Evolutionary conservation across 2,797 vertebrate genomes (phyloP), one percentile per base, ranked within the genome.

Genomic region (Smutsia temminckii): DNA sequence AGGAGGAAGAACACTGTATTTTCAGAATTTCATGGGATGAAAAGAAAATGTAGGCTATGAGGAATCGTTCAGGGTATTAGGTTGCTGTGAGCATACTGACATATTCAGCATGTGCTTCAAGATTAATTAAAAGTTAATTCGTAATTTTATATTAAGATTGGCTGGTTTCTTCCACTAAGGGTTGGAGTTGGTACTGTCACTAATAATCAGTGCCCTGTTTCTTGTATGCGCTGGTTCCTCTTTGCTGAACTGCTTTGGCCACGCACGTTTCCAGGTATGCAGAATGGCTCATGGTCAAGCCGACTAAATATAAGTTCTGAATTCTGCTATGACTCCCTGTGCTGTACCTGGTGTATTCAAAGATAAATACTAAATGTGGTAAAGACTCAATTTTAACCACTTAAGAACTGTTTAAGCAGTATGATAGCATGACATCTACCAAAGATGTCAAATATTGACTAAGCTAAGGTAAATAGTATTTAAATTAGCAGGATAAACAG

Each of bases 391-490:
- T 93, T 96, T 91, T 92, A 81, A 78, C 84, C 89, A 89, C 95
- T 93, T 93, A 92, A 94, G 95, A 94, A 96, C 71, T 96, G 80
- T 96, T 96, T 96, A 97, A 96, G 85, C 55, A 83, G 53, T 71
- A 69, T 91, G 91, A 79, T 81, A 78, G 71, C 51, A 81, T 84
- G 95, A 91, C 93, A 95, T 96, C 96, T 84, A 95, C 89, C 80
- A 29, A 94, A 95, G 92, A 84, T 51, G 61, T 91, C 93, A 97
- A 97, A 97, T 97, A 97, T 96, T 97, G 96, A 96, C 94, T 86
- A 89, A 63, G 94, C 94, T 63, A 83, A 97, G n/a, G 96, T 94
- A 97, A 97, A 97, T 89, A 96, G 83, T 85, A 84, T 51, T 94
- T 92, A 87, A 72, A 89, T 95, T 95, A 96, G 72, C 72, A 85